phyloP scores from a whole-genome alignment of 2,113 vertebrate species.

The Columba janthina region DNA sequence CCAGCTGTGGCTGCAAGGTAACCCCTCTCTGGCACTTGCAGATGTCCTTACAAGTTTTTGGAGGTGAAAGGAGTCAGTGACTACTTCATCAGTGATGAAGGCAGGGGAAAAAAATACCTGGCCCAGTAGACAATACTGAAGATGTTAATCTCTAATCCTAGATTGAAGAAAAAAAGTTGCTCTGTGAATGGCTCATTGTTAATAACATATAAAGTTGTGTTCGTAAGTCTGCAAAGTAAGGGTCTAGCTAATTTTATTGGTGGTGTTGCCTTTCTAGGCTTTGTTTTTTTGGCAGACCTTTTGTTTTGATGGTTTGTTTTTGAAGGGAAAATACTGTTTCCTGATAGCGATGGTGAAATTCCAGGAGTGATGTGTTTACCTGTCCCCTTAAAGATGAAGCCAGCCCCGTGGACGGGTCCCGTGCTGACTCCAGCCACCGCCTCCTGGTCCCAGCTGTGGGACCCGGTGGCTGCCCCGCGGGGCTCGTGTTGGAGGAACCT shows the following conservation, averaged over 20 bases:
- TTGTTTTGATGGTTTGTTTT: not conserved
- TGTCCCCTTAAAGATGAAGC: not conserved
- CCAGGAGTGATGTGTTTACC: not conserved
- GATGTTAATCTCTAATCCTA: not conserved
- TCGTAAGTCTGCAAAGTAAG: not conserved
- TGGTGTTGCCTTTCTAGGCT: not conserved
- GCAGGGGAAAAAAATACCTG: not conserved
- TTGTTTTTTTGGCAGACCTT: not conserved
- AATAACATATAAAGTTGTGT: not conserved
- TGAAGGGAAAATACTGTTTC: not conserved
- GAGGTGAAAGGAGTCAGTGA: not conserved
- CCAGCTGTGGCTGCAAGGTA: not conserved
- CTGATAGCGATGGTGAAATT: not conserved
- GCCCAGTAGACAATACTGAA: not conserved
- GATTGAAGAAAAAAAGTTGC: not conserved
- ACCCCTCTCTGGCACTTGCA: not conserved
- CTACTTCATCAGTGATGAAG: not conserved
- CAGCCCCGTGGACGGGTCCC: not conserved
- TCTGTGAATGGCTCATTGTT: not conserved
- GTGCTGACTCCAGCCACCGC: not conserved
- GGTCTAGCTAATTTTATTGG: not conserved
- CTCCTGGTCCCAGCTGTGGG: not conserved
- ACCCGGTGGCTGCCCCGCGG: not conserved
- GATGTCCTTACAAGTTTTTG: not conserved
- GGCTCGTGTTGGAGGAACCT: rapidly evolving